Evolutionary conservation across 2,113 vertebrate genomes (phyloP), one percentile per base, ranked within the genome.

Genomic region (Verasper variegatus): DNA sequence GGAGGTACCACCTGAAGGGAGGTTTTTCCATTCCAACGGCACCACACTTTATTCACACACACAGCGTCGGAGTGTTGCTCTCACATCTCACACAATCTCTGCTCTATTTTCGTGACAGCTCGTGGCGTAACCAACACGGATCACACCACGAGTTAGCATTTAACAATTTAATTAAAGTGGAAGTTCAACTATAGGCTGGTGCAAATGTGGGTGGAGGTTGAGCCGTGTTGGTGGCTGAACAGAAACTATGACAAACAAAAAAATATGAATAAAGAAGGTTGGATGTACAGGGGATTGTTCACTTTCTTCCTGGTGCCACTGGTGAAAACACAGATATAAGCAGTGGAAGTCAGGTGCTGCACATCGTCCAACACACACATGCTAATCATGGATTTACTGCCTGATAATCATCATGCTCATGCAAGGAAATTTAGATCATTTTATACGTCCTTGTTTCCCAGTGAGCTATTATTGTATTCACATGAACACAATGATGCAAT

Each of bases 11-110:
- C 59, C 71, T 73, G 78, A 45, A 81, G 24, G 70, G 69, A 61
- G 70, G 70, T 42, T 88, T 10, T 84, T 69, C 60, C 69, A 81
- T 89, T 72, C 65, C 71, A 84, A 78, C 79, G 70, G 51, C 71
- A 59, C 66, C 78, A 86, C 90, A 87, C 89, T 84, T 87, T 88
- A 72, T 93, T 93, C 87, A 80, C 88, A 89, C 78, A 61, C 78
- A 71, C 92, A 89, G 89, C 86, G 74, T 86, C 83, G 88, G 71
- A 80, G 78, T 71, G 78, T 31, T 76, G 76, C 85, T 85, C 79
- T 74, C 80, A 80, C 87, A 81, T 87, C 83, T 68, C 73, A 58
- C 76, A 73, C 72, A 68, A 82, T 73, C 73, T 55, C 68, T 20
- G 78, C 86, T 84, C 82, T 62, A 74, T 80, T 88, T 88, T 55